Base-by-base conservation (phyloP, 2,888 invertebrate genomes). In the Brachylomia viminalis region DNA sequence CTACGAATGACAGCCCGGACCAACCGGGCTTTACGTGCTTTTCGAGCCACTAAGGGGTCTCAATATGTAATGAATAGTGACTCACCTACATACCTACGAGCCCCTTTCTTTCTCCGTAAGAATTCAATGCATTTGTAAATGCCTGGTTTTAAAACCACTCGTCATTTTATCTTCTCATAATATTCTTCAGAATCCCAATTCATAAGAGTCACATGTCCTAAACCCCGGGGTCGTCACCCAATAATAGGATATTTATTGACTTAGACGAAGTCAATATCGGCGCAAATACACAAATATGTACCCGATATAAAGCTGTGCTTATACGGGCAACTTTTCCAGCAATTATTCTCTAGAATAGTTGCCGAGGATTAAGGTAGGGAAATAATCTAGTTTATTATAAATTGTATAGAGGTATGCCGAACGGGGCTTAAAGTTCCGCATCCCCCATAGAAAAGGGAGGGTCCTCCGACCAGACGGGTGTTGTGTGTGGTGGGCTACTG, bases 201-300 rank as follows among this genome's bases (percentile, higher is more conserved):
- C 42, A 7, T 49, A 69, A 45, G 52, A 49, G 47, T 69, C 68
- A 56, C 47, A 64, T 58, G 67, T 75, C 47, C 42, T 72, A 42
- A 61, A 73, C 45, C 27, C 38, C 49, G 75, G 77, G 83, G 76
- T 75, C 68, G 23, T 27, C 45, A 47, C 6, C 74, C 81, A 75
- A 84, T 78, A 85, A 87, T 86, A 77, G 65, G 77, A 87, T 87
- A 76, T 86, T 84, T 82, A 87, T 86, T 87, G 76, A 80, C 76
- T 86, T 86, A 83, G 75, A 72, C 56, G 56, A 78, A 78, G 86
- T 83, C 83, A 83, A 84, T 86, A 83, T 78, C 64, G 47, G 68
- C 73, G 83, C 59, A 72, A 76, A 73, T 64, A 77, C 56, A 67
- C 72, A 81, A 74, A 76, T 66, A 78, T 68, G 67, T 76, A 76